Evolutionary conservation across 2,888 invertebrate genomes (phyloP).

Genomic region (Bimastos eiseni): DNA sequence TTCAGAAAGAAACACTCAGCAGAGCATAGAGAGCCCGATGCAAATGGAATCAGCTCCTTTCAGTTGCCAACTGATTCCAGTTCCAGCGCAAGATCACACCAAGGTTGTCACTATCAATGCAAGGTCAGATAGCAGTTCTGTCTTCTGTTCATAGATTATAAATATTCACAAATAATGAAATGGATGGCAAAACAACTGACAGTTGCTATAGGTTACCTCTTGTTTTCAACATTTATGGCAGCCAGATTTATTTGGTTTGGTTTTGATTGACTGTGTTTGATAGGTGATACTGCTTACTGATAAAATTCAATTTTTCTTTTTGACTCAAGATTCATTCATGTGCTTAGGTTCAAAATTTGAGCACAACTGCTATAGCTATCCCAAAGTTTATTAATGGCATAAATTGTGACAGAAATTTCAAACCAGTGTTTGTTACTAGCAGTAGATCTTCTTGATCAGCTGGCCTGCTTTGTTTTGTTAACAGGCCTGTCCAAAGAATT

Average conservation of each 20-base stretch:
- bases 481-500: slow-evolving; percentile 57
- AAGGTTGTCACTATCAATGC: slow-evolving; percentile 60
- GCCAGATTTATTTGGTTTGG: not conserved
- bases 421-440: not conserved
- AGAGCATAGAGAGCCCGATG: slow-evolving; percentile 82
- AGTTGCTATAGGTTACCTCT: not conserved
- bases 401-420: not conserved
- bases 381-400: not conserved
- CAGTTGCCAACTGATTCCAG: not conserved
- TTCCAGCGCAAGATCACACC: slow-evolving; percentile 48
- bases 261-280: not conserved
- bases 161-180: not conserved
- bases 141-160: not conserved
- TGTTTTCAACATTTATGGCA: not conserved
- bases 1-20: slow-evolving; percentile 82
- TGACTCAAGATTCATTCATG: not conserved
- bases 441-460: not conserved
- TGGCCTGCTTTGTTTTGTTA: not conserved
- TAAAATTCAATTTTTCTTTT: not conserved
- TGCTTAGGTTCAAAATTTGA: not conserved
- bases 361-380: not conserved
- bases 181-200: not conserved
- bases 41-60: slow-evolving; percentile 71
- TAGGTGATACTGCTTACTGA: not conserved
- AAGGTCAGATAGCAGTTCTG: slow-evolving; percentile 55